Conservation (phyloP, 2,113 vertebrate species). For the Anhinga rufa region DNA sequence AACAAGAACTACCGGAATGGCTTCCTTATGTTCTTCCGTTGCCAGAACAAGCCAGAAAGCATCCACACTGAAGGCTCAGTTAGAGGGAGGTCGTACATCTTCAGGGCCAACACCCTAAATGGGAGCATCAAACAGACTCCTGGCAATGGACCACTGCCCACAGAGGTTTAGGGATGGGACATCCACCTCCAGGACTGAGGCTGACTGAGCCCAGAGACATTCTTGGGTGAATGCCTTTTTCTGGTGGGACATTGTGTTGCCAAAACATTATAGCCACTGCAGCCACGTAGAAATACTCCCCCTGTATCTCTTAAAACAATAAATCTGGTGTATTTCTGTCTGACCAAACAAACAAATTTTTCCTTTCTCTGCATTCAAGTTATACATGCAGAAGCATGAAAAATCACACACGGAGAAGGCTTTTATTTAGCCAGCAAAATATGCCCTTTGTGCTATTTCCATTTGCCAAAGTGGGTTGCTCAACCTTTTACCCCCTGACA, state of each 20-base stretch:
- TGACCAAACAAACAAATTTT: background rate
- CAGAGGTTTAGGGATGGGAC: slow-evolving; percentile 74
- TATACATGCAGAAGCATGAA: background rate
- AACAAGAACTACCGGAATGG: slow-evolving; percentile 93
- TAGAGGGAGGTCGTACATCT: slow-evolving; percentile 74
- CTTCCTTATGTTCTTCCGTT: slow-evolving; percentile 89
- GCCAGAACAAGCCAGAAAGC: slow-evolving; percentile 81
- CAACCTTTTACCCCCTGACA: background rate
- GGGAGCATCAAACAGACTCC: slow-evolving; percentile 64
- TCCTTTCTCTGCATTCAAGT: background rate
- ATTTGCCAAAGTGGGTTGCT: background rate
- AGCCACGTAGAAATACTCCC: background rate
- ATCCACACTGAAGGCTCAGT: slow-evolving; percentile 84
- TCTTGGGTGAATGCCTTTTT: background rate
- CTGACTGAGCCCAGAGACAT: background rate
- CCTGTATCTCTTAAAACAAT: slow-evolving; percentile 31
- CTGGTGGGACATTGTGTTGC: background rate
- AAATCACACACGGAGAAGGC: background rate
- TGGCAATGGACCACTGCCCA: slow-evolving; percentile 73
- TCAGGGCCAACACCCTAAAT: slow-evolving; percentile 74
- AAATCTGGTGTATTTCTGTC: slow-evolving; percentile 19
- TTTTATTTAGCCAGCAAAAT: slow-evolving; percentile 1
- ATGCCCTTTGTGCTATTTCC: background rate
- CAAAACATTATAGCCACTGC: background rate
- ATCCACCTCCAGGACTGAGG: background rate